These are phyloP conservation scores for Atlantisia rogersi DNA, from an alignment of 2,113 vertebrate genomes.

Conservation along the genomic window DNA sequence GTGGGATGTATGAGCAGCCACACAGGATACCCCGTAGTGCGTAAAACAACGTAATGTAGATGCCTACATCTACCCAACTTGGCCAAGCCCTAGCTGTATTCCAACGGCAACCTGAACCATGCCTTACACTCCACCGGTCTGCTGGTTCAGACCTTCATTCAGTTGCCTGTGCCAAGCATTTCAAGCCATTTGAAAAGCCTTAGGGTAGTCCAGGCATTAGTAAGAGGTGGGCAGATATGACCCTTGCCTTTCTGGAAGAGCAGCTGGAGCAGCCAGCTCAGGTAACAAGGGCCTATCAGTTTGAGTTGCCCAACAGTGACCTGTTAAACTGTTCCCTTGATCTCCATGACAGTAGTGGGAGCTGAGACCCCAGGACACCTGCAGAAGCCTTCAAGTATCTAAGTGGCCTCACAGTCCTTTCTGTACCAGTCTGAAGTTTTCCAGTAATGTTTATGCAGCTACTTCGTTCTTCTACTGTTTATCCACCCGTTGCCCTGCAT, in stretches of 20 bases:
- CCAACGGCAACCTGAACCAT: not conserved
- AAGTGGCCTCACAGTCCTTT: not conserved
- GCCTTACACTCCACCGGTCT: not conserved
- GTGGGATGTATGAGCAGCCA: not conserved
- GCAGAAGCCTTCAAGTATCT: not conserved
- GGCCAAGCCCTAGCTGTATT: not conserved
- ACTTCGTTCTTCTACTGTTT: conserved; percentile 34
- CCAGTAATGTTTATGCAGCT: conserved; percentile 23
- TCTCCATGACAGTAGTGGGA: not conserved
- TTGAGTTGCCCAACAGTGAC: not conserved
- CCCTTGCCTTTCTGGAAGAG: not conserved
- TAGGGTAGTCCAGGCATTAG: not conserved
- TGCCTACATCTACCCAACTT: not conserved
- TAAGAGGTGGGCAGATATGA: rapidly evolving
- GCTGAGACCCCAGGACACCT: not conserved
- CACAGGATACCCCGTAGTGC: rapidly evolving
- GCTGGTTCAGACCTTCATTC: not conserved
- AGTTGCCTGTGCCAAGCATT: not conserved
- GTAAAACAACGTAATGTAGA: not conserved
- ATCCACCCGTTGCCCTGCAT: not conserved
- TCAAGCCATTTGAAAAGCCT: not conserved
- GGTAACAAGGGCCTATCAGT: too few species aligned
- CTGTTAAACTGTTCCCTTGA: not conserved
- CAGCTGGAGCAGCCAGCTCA: not conserved
- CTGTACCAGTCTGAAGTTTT: not conserved